Evolutionary conservation across 2,797 vertebrate genomes (phyloP), one percentile per base, ranked within the genome.

Genomic region (Spinibarbus caldwelli): DNA sequence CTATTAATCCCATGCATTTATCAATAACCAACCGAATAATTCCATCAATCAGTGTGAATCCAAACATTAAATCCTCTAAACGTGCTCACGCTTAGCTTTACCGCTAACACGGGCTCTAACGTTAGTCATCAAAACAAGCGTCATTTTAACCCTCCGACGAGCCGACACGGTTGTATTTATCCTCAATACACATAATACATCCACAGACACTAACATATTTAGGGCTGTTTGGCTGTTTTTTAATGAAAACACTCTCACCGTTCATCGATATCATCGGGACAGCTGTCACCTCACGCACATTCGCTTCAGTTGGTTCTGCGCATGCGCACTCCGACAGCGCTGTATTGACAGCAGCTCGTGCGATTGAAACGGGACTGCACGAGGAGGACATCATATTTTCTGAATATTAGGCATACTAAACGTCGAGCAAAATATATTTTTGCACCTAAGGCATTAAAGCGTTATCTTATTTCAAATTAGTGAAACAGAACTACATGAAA

Each of bases 231-330:
- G 62, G 83, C n/a, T 59, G 64, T 57, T 57, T 68, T 70, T 52
- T 6, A 31, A 43, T 70, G 17, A 64, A 83, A 87, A 89, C 89
- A 86, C 85, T 86, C 90, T 91, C 77, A 92, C 91, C 90, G 89
- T 92, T 90, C 86, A 89, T 90, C 71, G 91, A 91, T 89, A 91
- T 91, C 92, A 92, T 92, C 84, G 82, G 91, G 84, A 71, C 91
- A 91, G 91, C 91, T 92, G 92, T 90, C 92, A 90, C 54, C 83
- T 73, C 82, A 78, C 88, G 80, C 88, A 77, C 90, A 78, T 86
- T 88, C 73, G 84, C 86, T 84, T 77, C 31, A 31, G 73, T 26
- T 45, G 31, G 67, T 41, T 80, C 29, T 52, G 88, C 90, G 91
- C 92, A 88, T 89, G 92, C 91, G 92, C 86, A 47, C 4, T 77